Conservation (phyloP, 2,113 vertebrate species). For the Proterorhinus semilunaris region DNA sequence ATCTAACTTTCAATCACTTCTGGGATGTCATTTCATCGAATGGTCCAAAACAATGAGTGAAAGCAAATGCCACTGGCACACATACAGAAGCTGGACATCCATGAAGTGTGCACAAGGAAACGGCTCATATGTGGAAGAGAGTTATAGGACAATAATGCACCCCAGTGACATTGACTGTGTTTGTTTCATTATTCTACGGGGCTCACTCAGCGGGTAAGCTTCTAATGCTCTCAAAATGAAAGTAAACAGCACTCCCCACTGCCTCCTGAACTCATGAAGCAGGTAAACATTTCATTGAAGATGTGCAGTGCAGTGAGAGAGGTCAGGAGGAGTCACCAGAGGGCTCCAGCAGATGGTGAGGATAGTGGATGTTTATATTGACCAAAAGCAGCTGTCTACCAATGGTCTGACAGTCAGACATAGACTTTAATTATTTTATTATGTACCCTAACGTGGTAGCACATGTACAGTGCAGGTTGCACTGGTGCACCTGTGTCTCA, state of each 20-base stretch:
- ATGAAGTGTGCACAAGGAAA: constrained; percentile 10
- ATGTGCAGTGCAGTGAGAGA: neutral
- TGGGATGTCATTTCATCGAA: constrained; percentile 53
- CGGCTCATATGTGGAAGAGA: constrained; percentile 4
- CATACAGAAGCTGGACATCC: constrained; percentile 4
- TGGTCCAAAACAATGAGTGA: constrained; percentile 32
- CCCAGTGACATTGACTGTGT: constrained; percentile 38
- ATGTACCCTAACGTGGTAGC: neutral
- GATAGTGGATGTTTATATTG: neutral
- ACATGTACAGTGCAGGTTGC: too few relatives aligned
- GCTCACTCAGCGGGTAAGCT: constrained; percentile 34
- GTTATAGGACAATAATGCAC: constrained; percentile 2
- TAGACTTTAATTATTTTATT: neutral
- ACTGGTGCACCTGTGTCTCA: too few relatives aligned
- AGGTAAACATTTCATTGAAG: constrained; percentile 59
- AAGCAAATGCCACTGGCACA: constrained; percentile 27
- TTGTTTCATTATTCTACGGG: constrained; percentile 41
- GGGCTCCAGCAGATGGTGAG: neutral
- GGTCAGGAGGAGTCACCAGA: constrained; percentile 1
- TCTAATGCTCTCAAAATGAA: constrained; percentile 66
- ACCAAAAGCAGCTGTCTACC: neutral
- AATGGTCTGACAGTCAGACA: neutral
- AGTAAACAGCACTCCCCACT: constrained; percentile 52
- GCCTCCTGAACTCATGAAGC: constrained; percentile 46
- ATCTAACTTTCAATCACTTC: constrained; percentile 41